These are phyloP conservation scores for Ornithorhynchus anatinus DNA, from an alignment of 2,113 vertebrate species.

Conservation along the genomic window DNA sequence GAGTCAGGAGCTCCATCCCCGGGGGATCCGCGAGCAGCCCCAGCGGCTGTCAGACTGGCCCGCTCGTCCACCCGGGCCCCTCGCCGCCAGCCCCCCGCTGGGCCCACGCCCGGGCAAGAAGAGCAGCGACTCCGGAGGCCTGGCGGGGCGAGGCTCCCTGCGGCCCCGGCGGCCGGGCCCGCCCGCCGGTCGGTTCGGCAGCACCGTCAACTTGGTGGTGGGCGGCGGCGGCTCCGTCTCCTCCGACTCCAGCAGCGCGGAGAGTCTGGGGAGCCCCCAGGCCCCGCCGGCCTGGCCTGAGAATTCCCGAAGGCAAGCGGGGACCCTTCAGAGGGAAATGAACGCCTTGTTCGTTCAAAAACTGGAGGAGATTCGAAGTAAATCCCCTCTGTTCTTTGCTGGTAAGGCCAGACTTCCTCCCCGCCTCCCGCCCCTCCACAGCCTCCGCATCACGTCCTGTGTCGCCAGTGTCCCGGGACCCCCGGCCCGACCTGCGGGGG, in stretches of 20 bases:
- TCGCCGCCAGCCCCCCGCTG: conserved; percentile 57
- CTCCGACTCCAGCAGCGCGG: conserved; percentile 84
- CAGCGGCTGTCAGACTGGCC: not conserved
- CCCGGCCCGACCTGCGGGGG: too few species aligned
- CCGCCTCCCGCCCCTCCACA: conserved; percentile 28
- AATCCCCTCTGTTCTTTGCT: conserved; percentile 90
- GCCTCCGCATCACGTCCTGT: conserved; percentile 24
- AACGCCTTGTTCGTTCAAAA: conserved; percentile 93
- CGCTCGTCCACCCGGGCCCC: conserved; percentile 6
- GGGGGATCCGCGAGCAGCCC: conserved; percentile 59
- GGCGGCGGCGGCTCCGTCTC: conserved; percentile 66
- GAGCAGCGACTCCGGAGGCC: conserved; percentile 54
- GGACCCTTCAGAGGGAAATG: conserved; percentile 95
- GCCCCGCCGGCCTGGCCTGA: conserved; percentile 72
- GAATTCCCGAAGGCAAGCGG: conserved; percentile 78
- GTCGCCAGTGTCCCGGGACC: not conserved
- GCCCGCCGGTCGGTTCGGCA: conserved; percentile 70
- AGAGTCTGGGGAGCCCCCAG: conserved; percentile 77
- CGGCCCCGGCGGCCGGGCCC: conserved; percentile 68
- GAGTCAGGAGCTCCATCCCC: conserved; percentile 57
- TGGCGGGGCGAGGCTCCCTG: conserved; percentile 58
- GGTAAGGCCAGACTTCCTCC: conserved; percentile 83
- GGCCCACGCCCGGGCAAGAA: conserved; percentile 39
- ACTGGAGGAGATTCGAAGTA: conserved; percentile 94
- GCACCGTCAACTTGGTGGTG: conserved; percentile 61